Evolutionary conservation across 2,797 vertebrate genomes (phyloP), one percentile per base, ranked within the genome.

Genomic region (Acropternis orthonyx): DNA sequence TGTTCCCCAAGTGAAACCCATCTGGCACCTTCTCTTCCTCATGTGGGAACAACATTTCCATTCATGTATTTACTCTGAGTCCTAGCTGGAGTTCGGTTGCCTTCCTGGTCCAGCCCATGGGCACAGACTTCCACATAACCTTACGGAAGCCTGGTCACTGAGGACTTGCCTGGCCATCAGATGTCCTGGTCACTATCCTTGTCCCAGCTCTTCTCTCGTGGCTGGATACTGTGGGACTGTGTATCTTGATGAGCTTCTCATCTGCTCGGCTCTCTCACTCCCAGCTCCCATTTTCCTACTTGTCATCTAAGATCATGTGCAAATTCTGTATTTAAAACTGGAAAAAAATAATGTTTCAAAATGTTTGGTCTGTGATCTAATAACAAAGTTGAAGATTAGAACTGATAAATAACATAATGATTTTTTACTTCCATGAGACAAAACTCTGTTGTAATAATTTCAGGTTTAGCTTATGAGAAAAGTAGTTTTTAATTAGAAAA

Each of bases 401-500:
- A 74, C 9, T 74, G 26, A 36, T 55, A 83, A 76, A 74, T 74
- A 76, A 19, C 11, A n/a, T 51, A 65, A 55, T 16, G 9, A 66
- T 22, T 85, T 87, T 67, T 65, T 20, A 79, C 6, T 74, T 82
- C 12, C 11, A 20, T 4, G 6, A 46, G 36, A 67, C 9, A 89
- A 68, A 23, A 76, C 11, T 87, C 21, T 69, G 7, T 16, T 52
- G 4, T 23, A 87, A 52, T 76, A 63, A 81, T 73, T 91, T 67
- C 10, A 44, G 73, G 82, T 91, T 87, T 52, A 85, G 73, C 11
- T 78, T 59, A 39, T 6, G 4, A 43, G 37, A 68, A 56, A 87
- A 82, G 19, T n/a, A 63, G 18, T 51, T 91, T 82, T 73, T 79
- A 95, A 92, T 85, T 85, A 65, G 44, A 91, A 93, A 86, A 69